Percentiles rank a stretch among this genome's conserved stretches.
Evolutionary conservation across 2,888 invertebrate species (phyloP).

Genomic region (Ormyrus labotus): DNA sequence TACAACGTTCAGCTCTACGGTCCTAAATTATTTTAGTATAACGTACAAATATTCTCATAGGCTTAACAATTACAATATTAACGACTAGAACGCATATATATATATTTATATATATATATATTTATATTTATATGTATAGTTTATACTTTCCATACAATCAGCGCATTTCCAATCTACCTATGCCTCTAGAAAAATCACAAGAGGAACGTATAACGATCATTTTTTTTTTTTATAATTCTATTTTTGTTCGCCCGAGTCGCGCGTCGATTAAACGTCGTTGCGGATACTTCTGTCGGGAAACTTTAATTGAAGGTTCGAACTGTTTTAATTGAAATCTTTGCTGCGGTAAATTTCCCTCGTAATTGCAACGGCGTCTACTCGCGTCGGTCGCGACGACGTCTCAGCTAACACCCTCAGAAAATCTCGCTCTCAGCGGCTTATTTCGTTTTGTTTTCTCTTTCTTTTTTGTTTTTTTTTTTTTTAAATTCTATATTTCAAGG

Average conservation of each 20-base stretch:
- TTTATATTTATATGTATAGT: conserved; percentile 36
- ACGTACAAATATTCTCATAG: conserved; percentile 65
- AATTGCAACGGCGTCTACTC: conserved; percentile 25
- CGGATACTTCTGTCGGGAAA: conserved; percentile 20
- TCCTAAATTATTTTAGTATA: conserved; percentile 59
- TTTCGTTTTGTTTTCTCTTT: too few relatives aligned
- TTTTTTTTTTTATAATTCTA: conserved; percentile 27
- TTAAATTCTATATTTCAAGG: conserved; percentile 14
- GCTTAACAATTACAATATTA: conserved; percentile 61
- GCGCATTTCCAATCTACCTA: conserved; percentile 50
- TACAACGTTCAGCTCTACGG: conserved; percentile 57
- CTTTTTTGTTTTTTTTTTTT: background rate
- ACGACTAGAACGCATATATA: conserved; percentile 58
- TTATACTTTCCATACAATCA: conserved; percentile 65
- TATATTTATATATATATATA: conserved; percentile 39
- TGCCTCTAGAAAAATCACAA: conserved; percentile 60
- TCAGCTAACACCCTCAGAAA: background rate
- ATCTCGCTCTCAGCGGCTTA: conserved; percentile 12
- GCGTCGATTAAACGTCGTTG: conserved; percentile 23
- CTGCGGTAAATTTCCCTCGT: conserved; percentile 9
- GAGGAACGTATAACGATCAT: conserved; percentile 55
- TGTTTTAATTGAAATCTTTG: conserved; percentile 10
- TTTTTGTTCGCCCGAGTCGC: conserved; percentile 7
- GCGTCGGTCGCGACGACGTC: background rate
- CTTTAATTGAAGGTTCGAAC: conserved; percentile 36